Base-by-base conservation (phyloP, 2,888 invertebrate species). In the Dryobota labecula region DNA sequence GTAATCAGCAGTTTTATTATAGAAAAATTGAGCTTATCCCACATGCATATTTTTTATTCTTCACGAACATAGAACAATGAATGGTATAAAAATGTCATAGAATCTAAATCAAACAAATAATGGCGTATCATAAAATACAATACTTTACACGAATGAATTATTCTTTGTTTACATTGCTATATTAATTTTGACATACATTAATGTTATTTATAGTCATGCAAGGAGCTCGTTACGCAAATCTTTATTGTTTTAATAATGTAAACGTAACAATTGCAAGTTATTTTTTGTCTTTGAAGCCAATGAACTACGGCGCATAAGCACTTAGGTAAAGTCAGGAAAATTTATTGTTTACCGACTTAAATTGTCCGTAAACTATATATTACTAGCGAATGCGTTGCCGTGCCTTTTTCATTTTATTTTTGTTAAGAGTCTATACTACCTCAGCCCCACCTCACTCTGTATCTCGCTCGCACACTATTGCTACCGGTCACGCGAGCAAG, bases 131-230 rank as follows among this genome's bases (percentile, higher is more conserved):
- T 58, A 24, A 62, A 70, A 65, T 63, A 43, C 47, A 73, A 63
- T 76, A 43, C 45, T 73, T 60, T 5, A 66, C 43, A 27, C 36
- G n/a, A 56, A 18, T 61, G 38, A 81, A 68, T 61, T 57, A 72
- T 43, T 45, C n/a, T 20, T 71, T 70, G 68, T 73, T 74, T 58
- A 73, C 66, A 57, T 73, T 62, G 20, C 30, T 62, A 66, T 75
- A 74, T 73, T 76, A 41, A 80, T 80, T 66, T 56, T 56, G 27
- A 70, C 56, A 49, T 56, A 20, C 49, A 75, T 78, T 45, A 67
- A 45, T 64, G 51, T 61, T 66, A 72, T 74, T 77, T 70, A 68
- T 67, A 68, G 60, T 41, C 77, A 84, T 70, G 85, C 83, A 72
- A 85, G 9, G 45, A 60, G 13, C 9, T 53, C 65, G 73, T 83